Evolutionary conservation across 2,113 vertebrate species (phyloP), one percentile per base, ranked within the genome.

Genomic region (Promerops cafer): DNA sequence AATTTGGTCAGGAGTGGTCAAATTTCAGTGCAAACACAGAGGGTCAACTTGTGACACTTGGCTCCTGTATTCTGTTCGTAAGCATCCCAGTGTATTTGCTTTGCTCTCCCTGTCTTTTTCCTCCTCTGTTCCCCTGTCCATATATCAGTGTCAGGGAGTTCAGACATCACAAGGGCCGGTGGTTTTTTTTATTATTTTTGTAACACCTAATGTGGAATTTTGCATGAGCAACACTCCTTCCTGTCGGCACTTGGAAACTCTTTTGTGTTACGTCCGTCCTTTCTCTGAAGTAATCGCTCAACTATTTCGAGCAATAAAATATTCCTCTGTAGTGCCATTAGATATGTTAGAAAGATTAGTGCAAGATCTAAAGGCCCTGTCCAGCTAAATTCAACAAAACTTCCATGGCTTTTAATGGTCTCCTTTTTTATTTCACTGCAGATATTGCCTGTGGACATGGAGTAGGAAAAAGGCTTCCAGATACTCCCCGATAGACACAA

Each of bases 191-290:
- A 84, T 97, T 97, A 94, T 96, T 97, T 94, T 97, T 97, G 92
- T 93, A 96, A 85, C 1, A 79, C 92, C 83, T 97, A 96, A 97
- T 97, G 96, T 97, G 96, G 96, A 97, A 97, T 96, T 97, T 97
- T 10, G 65, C 57, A 87, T 96, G 96, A 96, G 94, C 92, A 96
- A 95, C 96, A 96, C 90, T 97, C 96, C 92, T 97, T 97, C 96
- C 96, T 97, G 96, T 94, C 57, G 27, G 96, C 82, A 78, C 96
- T 90, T 97, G 95, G 96, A 97, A 97, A 97, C 57, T 97, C 93
- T 96, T 97, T 96, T 94, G 93, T 96, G 95, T 90, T 96, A 96
- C 69, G 96, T 97, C 96, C 83, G 94, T 94, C 89, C 96, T 96
- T 90, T 96, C 94, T 94, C 96, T 97, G 96, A 96, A 96, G 96